These are phyloP conservation scores for Porphyrio hochstetteri DNA, from an alignment of 2,113 vertebrate species.

Conservation along the genomic window DNA sequence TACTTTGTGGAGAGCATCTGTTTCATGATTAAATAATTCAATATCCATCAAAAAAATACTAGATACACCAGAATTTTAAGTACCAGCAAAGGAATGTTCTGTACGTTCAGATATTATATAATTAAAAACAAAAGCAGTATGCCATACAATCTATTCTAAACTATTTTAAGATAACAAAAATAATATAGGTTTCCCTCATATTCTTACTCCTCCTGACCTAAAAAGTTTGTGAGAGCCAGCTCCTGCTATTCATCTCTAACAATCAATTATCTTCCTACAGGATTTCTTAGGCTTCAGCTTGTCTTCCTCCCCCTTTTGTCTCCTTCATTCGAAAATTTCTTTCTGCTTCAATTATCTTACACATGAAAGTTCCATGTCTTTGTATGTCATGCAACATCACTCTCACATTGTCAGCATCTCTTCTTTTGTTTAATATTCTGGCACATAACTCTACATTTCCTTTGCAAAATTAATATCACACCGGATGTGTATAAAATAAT, in stretches of 20 bases:
- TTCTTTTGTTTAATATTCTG: neutral
- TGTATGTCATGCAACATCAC: neutral
- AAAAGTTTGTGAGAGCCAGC: neutral
- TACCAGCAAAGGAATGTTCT: neutral
- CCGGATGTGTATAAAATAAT: neutral
- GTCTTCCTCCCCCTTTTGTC: neutral
- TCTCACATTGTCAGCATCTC: neutral
- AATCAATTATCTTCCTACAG: neutral
- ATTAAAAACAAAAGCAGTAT: neutral
- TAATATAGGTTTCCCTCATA: neutral
- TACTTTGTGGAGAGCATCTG: neutral
- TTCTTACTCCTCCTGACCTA: neutral
- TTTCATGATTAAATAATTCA: constrained; percentile 34
- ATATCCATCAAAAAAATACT: neutral
- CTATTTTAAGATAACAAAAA: neutral
- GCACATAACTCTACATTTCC: neutral
- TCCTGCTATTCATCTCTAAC: neutral
- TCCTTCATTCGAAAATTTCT: neutral
- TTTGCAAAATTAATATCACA: neutral
- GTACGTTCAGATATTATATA: neutral
- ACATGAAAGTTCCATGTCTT: neutral
- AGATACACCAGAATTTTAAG: neutral
- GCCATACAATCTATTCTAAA: neutral
- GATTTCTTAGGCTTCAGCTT: neutral
- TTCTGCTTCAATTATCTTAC: neutral